These are phyloP conservation scores for Ceyx melanurus DNA, from an alignment of 2,113 vertebrate species.

Conservation along the genomic window DNA sequence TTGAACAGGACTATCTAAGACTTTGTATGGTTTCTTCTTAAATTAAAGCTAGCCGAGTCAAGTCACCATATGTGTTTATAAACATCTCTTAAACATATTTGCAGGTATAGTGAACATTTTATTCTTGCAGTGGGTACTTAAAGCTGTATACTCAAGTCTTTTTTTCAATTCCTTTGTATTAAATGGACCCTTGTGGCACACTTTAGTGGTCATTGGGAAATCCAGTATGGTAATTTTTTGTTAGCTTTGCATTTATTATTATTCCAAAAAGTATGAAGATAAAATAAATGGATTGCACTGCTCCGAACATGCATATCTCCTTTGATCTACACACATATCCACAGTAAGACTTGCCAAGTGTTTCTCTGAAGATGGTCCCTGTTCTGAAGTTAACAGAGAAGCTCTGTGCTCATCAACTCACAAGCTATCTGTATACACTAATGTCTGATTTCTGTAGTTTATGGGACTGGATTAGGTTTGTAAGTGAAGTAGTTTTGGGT, in stretches of 20 bases:
- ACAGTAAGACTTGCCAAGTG: rapidly evolving
- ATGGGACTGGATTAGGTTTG: background rate
- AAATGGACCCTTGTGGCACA: background rate
- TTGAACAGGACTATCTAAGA: background rate
- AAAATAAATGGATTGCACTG: background rate
- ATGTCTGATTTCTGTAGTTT: background rate
- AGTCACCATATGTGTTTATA: background rate
- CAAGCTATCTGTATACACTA: background rate
- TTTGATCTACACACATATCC: background rate
- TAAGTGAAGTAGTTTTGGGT: background rate
- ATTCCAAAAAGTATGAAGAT: background rate
- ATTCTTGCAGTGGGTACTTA: background rate
- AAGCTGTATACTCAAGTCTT: background rate
- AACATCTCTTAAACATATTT: background rate
- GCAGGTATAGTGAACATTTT: background rate
- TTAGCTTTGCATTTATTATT: slow-evolving; percentile 9
- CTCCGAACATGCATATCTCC: background rate
- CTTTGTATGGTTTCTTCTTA: background rate
- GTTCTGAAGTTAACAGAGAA: background rate
- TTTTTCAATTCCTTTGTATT: background rate
- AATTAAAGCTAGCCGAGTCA: background rate
- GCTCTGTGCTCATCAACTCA: background rate
- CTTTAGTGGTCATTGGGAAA: background rate
- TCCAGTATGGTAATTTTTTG: background rate
- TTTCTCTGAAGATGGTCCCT: background rate